Conservation (phyloP, 1,140 invertebrate genomes). For the Lamellibrachia luymesi region DNA sequence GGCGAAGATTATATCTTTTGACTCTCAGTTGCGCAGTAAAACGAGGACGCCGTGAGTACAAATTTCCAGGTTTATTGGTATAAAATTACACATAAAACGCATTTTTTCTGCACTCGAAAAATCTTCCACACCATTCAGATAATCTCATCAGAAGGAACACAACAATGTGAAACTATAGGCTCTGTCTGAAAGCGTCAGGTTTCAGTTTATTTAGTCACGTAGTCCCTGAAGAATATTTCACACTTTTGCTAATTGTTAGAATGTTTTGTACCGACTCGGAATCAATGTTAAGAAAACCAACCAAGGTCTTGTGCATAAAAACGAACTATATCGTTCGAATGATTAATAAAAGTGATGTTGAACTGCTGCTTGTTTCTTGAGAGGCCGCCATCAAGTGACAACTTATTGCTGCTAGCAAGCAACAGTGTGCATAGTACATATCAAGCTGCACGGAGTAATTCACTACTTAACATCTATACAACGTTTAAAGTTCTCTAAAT, state of each 20-base stretch:
- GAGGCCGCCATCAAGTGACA: not conserved
- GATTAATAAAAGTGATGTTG: not conserved
- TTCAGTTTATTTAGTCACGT: not conserved
- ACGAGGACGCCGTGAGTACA: not conserved
- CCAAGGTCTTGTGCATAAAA: not conserved
- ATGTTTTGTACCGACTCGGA: not conserved
- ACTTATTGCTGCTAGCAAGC: not conserved
- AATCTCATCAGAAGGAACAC: not conserved
- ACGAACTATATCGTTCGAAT: not conserved
- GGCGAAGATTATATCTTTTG: not conserved
- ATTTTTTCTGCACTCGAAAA: not conserved
- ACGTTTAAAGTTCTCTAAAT: no score
- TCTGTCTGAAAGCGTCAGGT: not conserved
- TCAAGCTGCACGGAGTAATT: no score
- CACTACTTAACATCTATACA: no score
- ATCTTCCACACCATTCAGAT: not conserved
- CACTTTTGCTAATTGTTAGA: not conserved
- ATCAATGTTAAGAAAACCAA: not conserved
- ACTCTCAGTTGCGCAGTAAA: not conserved
- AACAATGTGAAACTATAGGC: not conserved
- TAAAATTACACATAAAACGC: not conserved
- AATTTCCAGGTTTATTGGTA: not conserved
- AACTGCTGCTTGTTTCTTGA: not conserved
- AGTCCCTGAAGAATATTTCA: not conserved
- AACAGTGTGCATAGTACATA: not conserved